Evolutionary conservation across 2,888 invertebrate species (phyloP), one percentile per base, ranked within the genome.

Genomic region (Callyntrura sp.): DNA sequence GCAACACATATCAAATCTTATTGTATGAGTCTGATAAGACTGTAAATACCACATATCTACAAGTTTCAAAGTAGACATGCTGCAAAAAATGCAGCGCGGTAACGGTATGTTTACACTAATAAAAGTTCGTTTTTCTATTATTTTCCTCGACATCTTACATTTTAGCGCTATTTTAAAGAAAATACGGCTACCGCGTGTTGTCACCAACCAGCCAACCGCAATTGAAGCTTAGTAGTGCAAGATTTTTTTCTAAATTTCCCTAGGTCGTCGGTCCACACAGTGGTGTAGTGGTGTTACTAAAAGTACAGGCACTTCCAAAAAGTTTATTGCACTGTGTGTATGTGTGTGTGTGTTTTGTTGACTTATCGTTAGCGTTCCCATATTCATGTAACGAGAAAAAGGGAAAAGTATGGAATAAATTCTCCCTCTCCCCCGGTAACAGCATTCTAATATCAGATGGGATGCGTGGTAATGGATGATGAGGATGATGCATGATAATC

Each of bases 251-350:
- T 17, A 73, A 73, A 4, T 60, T 60, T 60, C 17, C 11, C 20
- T 73, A 8, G 70, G 45, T 45, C 45, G 43, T 73, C 20, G n/a
- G 23, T 55, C 78, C 28, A n/a, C n/a, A n/a, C n/a, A 3, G 23
- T 14, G 43, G 25, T 45, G n/a, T 55, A 65, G 11, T 8, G 9
- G 23, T 20, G 25, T 85, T 70, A 85, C 76, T 85, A 73, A 85
- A 85, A 76, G 70, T n/a, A n/a, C n/a, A n/a, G n/a, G n/a, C 73
- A 60, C 70, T 45, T 45, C 43, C 76, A 57, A n/a, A 45, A 85
- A 84, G 45, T 85, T 85, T 85, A 85, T 85, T 76, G 57, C 76
- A 2, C 84, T 70, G 73, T 84, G 73, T 76, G 60, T 73, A 85
- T 65, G 20, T 45, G 14, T 6, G 43, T 35, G 65, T 51, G 35